Evolutionary conservation across 2,888 invertebrate species (phyloP).

Genomic region (Diaphora mendica): DNA sequence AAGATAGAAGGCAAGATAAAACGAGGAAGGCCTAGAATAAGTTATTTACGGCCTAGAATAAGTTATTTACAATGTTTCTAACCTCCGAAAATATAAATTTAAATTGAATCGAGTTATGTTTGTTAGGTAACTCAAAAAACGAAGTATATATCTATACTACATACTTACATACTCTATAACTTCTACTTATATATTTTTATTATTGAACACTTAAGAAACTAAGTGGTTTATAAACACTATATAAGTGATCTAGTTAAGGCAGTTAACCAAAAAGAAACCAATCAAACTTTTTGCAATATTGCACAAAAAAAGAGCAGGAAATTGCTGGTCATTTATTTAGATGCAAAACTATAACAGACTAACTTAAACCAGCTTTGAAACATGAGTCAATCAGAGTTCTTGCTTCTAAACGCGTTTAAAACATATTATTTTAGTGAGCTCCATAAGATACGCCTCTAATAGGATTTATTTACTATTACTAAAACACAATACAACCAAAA

Average conservation of each 20-base stretch:
- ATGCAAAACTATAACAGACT: neutral
- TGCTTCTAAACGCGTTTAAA: neutral
- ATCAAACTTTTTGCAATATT: neutral
- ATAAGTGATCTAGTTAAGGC: neutral
- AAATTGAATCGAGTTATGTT: neutral
- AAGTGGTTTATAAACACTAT: neutral
- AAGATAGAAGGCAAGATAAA: too few relatives aligned
- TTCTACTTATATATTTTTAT: neutral
- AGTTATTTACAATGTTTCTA: too few relatives aligned
- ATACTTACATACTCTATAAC: too few relatives aligned
- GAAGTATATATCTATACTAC: neutral
- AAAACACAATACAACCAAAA: neutral
- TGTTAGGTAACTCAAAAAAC: neutral
- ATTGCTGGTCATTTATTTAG: neutral
- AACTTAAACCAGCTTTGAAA: neutral
- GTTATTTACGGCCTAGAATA: too few relatives aligned
- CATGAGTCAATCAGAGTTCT: neutral
- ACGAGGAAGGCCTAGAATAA: too few relatives aligned
- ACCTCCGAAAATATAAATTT: neutral
- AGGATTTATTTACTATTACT: slow-evolving; percentile 7
- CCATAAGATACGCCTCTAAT: neutral
- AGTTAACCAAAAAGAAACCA: neutral
- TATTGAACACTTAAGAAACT: neutral
- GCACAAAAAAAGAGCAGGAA: neutral
- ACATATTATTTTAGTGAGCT: slow-evolving; percentile 9